Conservation (phyloP, 2,888 invertebrate genomes). For the Cryptocephalus primarius region DNA sequence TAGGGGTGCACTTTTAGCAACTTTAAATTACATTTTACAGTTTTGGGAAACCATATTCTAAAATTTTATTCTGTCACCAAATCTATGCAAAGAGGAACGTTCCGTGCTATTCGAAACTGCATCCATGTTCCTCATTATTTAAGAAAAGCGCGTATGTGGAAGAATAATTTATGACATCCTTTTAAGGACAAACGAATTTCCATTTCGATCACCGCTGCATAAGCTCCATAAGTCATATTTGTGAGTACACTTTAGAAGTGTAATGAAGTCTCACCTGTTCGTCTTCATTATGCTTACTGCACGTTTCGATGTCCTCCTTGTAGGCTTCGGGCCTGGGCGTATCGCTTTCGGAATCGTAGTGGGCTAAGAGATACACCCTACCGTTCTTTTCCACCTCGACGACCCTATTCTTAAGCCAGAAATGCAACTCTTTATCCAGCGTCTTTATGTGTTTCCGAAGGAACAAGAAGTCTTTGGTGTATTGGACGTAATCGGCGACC, state of each 20-base stretch:
- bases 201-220: too few species aligned
- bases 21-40: too few species aligned
- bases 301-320: constrained; percentile 49
- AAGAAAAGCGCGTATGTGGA: too few species aligned
- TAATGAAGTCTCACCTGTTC: constrained; percentile 8
- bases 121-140: too few species aligned
- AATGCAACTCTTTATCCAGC: constrained; percentile 53
- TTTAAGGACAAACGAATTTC: not conserved
- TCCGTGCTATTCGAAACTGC: too few species aligned
- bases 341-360: constrained; percentile 50
- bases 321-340: constrained; percentile 68
- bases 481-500: constrained; percentile 39
- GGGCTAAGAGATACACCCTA: constrained; percentile 43
- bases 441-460: constrained; percentile 44
- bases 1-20: too few species aligned
- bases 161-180: too few species aligned
- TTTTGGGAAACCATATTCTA: too few species aligned
- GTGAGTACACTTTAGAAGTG: too few species aligned
- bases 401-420: constrained; percentile 51
- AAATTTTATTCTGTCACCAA: too few species aligned
- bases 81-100: too few species aligned
- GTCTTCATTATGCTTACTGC: constrained; percentile 21
- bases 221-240: too few species aligned
- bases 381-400: constrained; percentile 42
- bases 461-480: constrained; percentile 56